phyloP scores from a whole-genome alignment of 1,140 invertebrate genomes.

The Brachionus rotundiformis region DNA sequence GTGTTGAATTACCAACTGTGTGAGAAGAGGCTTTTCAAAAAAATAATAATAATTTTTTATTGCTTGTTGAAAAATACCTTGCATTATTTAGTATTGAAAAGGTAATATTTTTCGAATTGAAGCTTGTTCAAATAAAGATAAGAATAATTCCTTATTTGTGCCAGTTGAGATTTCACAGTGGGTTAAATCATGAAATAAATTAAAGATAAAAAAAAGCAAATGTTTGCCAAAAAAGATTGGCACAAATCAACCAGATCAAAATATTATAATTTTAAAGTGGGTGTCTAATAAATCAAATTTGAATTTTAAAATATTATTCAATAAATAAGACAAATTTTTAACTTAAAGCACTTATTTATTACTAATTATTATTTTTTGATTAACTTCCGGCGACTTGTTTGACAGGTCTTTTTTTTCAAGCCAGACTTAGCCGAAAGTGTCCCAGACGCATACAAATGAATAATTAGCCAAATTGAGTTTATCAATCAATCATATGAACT shows the following conservation, averaged over 20 bases:
- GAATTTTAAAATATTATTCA: not conserved
- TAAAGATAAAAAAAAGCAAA: not conserved
- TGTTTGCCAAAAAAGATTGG: not conserved
- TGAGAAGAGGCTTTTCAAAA: not conserved
- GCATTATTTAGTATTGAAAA: constrained; percentile 8
- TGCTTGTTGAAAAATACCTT: constrained; percentile 18
- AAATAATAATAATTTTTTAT: not conserved
- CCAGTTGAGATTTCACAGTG: not conserved
- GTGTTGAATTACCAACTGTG: not conserved
- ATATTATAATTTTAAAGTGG: not conserved
- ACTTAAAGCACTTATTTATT: not conserved
- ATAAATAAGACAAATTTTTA: not conserved
- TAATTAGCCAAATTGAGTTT: not conserved
- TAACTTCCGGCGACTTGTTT: not conserved
- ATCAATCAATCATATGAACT: constrained; percentile 27
- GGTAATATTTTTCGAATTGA: not conserved
- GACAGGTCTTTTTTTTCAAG: not conserved
- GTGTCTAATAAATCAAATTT: not conserved
- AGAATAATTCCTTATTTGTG: not conserved
- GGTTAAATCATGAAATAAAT: not conserved
- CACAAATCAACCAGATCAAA: not conserved
- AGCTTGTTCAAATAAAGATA: not conserved
- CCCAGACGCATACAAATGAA: not conserved
- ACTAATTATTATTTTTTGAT: not conserved
- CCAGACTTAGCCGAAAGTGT: not conserved